These are phyloP conservation scores for Opisthocomus hoazin DNA, from an alignment of 2,113 vertebrate species.

Conservation along the genomic window DNA sequence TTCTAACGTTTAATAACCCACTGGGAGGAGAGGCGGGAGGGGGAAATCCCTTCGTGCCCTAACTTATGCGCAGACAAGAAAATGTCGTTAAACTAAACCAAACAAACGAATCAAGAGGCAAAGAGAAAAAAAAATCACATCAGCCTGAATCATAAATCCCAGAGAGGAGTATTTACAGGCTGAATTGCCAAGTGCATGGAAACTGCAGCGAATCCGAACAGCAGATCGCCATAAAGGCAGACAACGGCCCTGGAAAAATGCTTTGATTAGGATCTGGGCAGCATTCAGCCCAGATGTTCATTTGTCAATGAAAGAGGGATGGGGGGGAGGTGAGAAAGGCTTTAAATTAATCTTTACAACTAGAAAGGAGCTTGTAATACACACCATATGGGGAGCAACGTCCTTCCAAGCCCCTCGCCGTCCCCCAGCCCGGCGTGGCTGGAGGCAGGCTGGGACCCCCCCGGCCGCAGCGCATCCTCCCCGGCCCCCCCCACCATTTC, in stretches of 20 bases:
- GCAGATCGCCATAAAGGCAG: conserved; percentile 30
- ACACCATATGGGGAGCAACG: conserved; percentile 53
- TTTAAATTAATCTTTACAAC: conserved; percentile 67
- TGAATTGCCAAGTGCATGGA: conserved; percentile 20
- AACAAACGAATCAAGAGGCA: conserved; percentile 14
- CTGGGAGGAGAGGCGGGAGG: neutral
- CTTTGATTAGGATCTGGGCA: conserved; percentile 51
- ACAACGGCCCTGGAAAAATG: conserved; percentile 43
- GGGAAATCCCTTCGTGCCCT: neutral
- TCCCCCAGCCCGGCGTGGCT: neutral
- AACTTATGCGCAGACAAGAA: neutral
- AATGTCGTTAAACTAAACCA: neutral
- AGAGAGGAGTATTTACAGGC: conserved; percentile 12
- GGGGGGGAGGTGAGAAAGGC: conserved; percentile 54
- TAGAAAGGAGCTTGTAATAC: conserved; percentile 59
- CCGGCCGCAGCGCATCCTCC: neutral
- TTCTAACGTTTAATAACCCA: neutral
- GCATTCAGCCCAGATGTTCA: conserved; percentile 61
- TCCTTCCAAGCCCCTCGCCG: neutral
- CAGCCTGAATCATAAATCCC: neutral
- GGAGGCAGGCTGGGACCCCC: conserved; percentile 5
- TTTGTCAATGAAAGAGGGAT: conserved; percentile 55
- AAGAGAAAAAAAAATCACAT: conserved; percentile 6
- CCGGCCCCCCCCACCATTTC: neutral
- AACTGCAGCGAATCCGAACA: neutral